phyloP scores from a whole-genome alignment of 2,113 vertebrate genomes.

The Gasterosteus aculeatus region DNA sequence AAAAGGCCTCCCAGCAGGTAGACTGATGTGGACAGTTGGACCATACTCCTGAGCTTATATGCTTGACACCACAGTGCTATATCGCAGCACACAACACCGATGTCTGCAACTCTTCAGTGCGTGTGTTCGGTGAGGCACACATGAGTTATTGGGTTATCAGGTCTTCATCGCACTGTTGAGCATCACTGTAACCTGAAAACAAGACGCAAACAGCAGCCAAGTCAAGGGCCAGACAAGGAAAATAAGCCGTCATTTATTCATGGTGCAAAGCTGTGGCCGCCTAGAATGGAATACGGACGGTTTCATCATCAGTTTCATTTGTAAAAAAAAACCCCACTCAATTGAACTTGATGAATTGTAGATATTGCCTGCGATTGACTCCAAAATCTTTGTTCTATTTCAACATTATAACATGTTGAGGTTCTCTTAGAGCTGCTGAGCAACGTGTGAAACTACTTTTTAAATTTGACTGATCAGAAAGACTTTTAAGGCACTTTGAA shows the following conservation, averaged over 20 bases:
- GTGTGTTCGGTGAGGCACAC: constrained; percentile 22
- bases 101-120: constrained; percentile 30
- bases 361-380: too few relatives aligned
- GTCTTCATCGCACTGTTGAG: constrained; percentile 33
- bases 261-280: too few relatives aligned
- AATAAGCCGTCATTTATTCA: background rate
- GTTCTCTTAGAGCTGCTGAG: too few relatives aligned
- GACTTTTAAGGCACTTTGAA: too few relatives aligned
- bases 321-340: too few relatives aligned
- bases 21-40: constrained; percentile 56
- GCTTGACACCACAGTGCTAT: constrained; percentile 41
- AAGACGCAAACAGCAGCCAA: constrained; percentile 17
- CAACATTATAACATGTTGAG: too few relatives aligned
- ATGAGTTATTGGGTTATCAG: constrained; percentile 23
- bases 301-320: too few relatives aligned
- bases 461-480: too few relatives aligned
- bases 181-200: constrained; percentile 44
- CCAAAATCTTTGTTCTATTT: too few relatives aligned
- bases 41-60: constrained; percentile 59
- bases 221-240: background rate
- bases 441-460: too few relatives aligned
- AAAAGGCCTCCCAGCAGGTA: constrained; percentile 68
- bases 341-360: too few relatives aligned
- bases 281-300: too few relatives aligned
- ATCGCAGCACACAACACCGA: constrained; percentile 15